phyloP scores from a whole-genome alignment of 2,888 invertebrate species.

The Thyatira batis region DNA sequence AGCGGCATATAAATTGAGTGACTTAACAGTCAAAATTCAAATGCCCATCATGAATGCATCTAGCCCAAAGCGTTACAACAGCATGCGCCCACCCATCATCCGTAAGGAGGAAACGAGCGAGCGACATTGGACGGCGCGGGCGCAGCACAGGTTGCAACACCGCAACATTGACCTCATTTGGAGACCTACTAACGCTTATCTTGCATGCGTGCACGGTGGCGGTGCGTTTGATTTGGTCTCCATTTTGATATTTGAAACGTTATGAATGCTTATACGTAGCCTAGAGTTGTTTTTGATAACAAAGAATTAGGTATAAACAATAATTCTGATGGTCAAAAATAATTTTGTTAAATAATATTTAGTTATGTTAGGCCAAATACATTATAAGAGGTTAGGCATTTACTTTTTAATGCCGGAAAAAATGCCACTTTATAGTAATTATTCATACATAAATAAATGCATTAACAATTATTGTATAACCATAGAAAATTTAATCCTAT shows the following conservation, averaged over 20 bases:
- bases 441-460: too few relatives aligned
- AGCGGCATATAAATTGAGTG: background rate
- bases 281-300: too few relatives aligned
- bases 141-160: slow-evolving; percentile 69
- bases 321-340: too few relatives aligned
- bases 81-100: slow-evolving; percentile 4
- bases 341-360: too few relatives aligned
- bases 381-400: too few relatives aligned
- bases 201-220: slow-evolving; percentile 45
- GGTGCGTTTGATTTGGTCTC: slow-evolving; percentile 11
- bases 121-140: slow-evolving; percentile 56
- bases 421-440: too few relatives aligned
- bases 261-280: too few relatives aligned
- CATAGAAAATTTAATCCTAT: slow-evolving; percentile 1
- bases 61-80: slow-evolving; percentile 8
- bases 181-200: slow-evolving; percentile 76
- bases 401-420: too few relatives aligned
- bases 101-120: slow-evolving; percentile 60
- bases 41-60: slow-evolving; percentile 4
- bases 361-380: too few relatives aligned
- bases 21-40: background rate
- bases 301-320: too few relatives aligned
- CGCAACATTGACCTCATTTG: slow-evolving; percentile 73
- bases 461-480: too few relatives aligned
- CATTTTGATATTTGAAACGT: too few relatives aligned